Conservation (phyloP, 2,797 vertebrate species). For the Gymnoscopelus microlampas region DNA sequence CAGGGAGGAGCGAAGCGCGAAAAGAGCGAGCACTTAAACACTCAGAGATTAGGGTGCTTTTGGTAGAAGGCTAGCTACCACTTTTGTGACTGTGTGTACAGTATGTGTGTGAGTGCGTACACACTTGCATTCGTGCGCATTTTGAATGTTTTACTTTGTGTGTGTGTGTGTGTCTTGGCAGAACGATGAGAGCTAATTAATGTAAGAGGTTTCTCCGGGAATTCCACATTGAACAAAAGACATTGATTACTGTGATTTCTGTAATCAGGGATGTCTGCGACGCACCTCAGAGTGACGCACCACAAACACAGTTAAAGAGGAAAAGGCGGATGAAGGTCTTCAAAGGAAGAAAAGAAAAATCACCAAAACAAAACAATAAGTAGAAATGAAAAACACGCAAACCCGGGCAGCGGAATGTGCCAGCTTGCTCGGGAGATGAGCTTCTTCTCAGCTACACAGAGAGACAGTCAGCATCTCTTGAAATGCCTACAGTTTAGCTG, state of each 20-base stretch:
- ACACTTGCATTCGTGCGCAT: background rate
- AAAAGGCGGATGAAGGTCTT: slow-evolving; percentile 53
- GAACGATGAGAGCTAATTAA: slow-evolving; percentile 70
- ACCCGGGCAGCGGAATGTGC: background rate
- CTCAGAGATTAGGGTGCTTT: slow-evolving; percentile 35
- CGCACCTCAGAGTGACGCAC: slow-evolving; percentile 59
- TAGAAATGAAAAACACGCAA: too few relatives aligned
- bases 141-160: slow-evolving; percentile 39
- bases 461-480: slow-evolving; percentile 63
- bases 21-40: slow-evolving; percentile 48
- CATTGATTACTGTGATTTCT: slow-evolving; percentile 72
- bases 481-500: slow-evolving; percentile 69
- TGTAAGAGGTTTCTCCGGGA: slow-evolving; percentile 64
- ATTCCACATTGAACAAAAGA: slow-evolving; percentile 68
- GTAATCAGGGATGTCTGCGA: slow-evolving; percentile 67
- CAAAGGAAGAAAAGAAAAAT: background rate
- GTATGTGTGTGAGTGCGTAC: background rate
- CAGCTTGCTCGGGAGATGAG: slow-evolving; percentile 63
- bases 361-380: slow-evolving; percentile 12
- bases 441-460: slow-evolving; percentile 37
- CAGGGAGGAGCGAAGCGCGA: slow-evolving; percentile 33
- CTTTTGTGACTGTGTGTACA: slow-evolving; percentile 4
- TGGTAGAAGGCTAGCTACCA: background rate
- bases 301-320: slow-evolving; percentile 59
- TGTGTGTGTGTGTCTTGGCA: slow-evolving; percentile 35